These are phyloP conservation scores for Trichonephila inaurata DNA, from an alignment of 1,140 invertebrate genomes.

Conservation along the genomic window DNA sequence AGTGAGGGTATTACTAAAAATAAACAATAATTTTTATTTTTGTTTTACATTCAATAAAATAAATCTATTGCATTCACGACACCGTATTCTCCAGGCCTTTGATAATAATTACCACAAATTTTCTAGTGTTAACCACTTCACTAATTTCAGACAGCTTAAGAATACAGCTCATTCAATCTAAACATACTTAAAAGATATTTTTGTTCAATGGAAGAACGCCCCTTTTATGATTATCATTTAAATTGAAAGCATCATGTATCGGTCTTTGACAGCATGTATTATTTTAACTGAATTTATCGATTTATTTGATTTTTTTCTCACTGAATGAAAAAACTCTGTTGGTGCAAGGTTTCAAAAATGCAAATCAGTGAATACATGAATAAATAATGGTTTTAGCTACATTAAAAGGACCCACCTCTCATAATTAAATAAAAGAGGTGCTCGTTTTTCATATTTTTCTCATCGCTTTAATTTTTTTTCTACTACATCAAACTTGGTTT, in stretches of 20 bases:
- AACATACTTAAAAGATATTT: not conserved
- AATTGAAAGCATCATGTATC: conserved; percentile 1
- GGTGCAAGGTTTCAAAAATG: not conserved
- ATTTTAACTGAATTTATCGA: not conserved
- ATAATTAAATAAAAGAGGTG: not conserved
- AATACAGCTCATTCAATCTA: not conserved
- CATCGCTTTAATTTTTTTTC: too few relatives aligned
- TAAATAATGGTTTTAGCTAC: not conserved
- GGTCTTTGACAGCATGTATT: not conserved
- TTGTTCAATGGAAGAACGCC: not conserved
- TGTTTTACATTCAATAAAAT: too few relatives aligned
- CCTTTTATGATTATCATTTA: not conserved
- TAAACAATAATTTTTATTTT: too few relatives aligned
- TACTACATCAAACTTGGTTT: not conserved
- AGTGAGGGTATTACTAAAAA: too few relatives aligned
- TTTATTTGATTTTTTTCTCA: not conserved
- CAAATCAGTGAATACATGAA: not conserved
- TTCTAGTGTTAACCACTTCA: too few relatives aligned
- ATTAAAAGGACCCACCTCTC: not conserved
- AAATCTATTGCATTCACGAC: too few relatives aligned
- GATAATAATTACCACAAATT: too few relatives aligned
- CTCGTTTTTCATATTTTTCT: not conserved
- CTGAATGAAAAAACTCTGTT: not conserved
- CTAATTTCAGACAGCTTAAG: too few relatives aligned
- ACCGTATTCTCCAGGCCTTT: too few relatives aligned